Percentiles rank a stretch among this genome's conserved stretches.
These are phyloP conservation scores for Drosophila kohkoa DNA, from an alignment of 1,140 invertebrate species.

Conservation along the genomic window DNA sequence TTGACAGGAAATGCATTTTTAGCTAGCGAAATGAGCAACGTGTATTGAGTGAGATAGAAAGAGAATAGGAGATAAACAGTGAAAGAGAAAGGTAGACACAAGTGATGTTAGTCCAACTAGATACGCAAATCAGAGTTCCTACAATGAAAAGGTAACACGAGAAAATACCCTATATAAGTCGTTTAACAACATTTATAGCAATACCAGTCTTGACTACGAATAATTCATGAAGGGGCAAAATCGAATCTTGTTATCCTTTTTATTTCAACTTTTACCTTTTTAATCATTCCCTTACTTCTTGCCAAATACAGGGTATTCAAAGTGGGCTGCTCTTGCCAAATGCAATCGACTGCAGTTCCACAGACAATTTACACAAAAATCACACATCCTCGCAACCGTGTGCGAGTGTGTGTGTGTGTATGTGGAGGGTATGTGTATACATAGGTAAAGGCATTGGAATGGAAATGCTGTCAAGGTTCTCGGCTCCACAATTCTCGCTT, in stretches of 20 bases:
- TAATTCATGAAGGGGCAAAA: no score
- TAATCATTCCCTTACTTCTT: background rate
- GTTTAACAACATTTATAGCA: no score
- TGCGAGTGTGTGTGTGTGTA: conserved; percentile 18
- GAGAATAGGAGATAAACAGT: background rate
- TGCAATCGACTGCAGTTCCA: conserved; percentile 56
- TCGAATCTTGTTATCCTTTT: no score
- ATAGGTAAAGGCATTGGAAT: conserved; percentile 55
- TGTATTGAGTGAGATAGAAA: conserved; percentile 33
- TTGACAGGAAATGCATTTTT: conserved; percentile 82
- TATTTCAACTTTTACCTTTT: background rate
- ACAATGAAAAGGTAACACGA: conserved; percentile 29
- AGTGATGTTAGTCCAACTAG: conserved; percentile 40
- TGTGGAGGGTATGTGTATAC: background rate
- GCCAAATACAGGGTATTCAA: conserved; percentile 10
- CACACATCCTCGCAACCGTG: conserved; percentile 51
- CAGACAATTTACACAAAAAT: conserved; percentile 76
- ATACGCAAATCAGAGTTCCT: conserved; percentile 60
- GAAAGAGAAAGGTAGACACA: conserved; percentile 12
- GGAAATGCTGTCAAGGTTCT: conserved; percentile 63
- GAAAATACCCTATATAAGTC: no score
- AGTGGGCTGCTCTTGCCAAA: conserved; percentile 26
- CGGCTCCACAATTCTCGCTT: conserved; percentile 23
- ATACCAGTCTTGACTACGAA: no score
- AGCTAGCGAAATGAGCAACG: conserved; percentile 76